Conservation (phyloP, 1,140 invertebrate genomes). For the Holotrichia oblita region DNA sequence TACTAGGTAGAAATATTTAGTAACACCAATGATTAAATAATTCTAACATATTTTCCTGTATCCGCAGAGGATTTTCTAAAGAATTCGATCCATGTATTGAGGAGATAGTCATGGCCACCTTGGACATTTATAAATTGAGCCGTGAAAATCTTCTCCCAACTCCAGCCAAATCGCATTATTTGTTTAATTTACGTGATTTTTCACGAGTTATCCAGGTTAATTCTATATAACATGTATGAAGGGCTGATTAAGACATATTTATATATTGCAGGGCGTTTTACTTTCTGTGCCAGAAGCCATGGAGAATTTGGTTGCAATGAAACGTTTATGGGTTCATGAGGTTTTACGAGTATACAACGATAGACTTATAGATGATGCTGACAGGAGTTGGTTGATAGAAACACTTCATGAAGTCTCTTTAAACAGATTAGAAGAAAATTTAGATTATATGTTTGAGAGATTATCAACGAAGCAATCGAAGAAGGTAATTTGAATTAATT, state of each 20-base stretch:
- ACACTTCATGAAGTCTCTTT: conserved; percentile 70
- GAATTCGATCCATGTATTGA: conserved; percentile 94
- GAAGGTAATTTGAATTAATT: background rate
- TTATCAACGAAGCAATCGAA: conserved; percentile 51
- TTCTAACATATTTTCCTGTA: conserved; percentile 18
- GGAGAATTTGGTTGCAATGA: conserved; percentile 86
- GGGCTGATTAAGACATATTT: no score
- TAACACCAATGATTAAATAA: background rate
- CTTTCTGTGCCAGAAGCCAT: conserved; percentile 93
- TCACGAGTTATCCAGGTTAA: conserved; percentile 87
- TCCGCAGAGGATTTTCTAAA: conserved; percentile 86
- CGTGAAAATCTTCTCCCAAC: conserved; percentile 87
- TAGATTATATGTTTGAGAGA: conserved; percentile 63
- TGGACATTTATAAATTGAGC: conserved; percentile 88
- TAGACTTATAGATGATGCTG: conserved; percentile 83
- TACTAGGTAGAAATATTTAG: conserved; percentile 68
- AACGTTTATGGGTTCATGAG: conserved; percentile 95
- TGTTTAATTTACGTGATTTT: conserved; percentile 95
- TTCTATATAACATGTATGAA: conserved; percentile 5
- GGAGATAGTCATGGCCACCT: conserved; percentile 86
- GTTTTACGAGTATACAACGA: conserved; percentile 94
- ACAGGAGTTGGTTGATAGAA: conserved; percentile 84
- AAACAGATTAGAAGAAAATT: conserved; percentile 63
- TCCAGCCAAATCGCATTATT: conserved; percentile 90
- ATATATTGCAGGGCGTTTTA: conserved; percentile 78